Percentiles rank a stretch among this genome's conserved stretches.
Conservation (phyloP, 2,113 vertebrate species). For the Zapornia atra region DNA sequence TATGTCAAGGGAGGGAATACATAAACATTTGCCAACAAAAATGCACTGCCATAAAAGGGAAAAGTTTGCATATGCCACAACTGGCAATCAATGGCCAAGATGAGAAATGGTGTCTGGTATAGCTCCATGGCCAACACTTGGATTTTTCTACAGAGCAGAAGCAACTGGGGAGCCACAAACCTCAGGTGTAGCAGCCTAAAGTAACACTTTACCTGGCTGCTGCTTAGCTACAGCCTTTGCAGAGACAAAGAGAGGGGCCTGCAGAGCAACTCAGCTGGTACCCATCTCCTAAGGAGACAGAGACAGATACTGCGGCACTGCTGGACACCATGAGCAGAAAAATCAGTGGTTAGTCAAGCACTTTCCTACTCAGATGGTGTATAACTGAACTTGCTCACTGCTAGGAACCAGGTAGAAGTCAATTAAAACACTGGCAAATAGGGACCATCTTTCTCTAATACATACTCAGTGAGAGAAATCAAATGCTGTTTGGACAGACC, state of each 20-base stretch:
- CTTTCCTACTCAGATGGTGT: neutral
- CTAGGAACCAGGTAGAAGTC: neutral
- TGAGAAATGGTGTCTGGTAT: neutral
- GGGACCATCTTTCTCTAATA: neutral
- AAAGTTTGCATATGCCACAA: neutral
- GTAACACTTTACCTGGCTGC: neutral
- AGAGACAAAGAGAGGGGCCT: neutral
- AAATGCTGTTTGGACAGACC: neutral
- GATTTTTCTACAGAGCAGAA: neutral
- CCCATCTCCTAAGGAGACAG: fast-evolving
- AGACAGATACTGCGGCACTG: neutral
- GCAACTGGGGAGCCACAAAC: neutral
- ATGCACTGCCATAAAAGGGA: fast-evolving
- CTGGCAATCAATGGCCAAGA: fast-evolving
- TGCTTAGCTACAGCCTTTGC: neutral
- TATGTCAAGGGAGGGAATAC: neutral
- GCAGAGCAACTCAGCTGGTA: neutral
- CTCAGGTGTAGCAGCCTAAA: neutral
- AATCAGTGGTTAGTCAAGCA: neutral
- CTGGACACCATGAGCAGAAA: neutral
- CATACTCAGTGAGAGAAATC: neutral
- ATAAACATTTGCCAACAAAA: neutral
- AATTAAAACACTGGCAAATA: neutral
- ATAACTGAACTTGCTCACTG: neutral
- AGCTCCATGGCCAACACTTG: fast-evolving